Conservation (phyloP, 30 jellyfish, hydroid and myxozoan genomes). For the Rhopilema esculentum region DNA sequence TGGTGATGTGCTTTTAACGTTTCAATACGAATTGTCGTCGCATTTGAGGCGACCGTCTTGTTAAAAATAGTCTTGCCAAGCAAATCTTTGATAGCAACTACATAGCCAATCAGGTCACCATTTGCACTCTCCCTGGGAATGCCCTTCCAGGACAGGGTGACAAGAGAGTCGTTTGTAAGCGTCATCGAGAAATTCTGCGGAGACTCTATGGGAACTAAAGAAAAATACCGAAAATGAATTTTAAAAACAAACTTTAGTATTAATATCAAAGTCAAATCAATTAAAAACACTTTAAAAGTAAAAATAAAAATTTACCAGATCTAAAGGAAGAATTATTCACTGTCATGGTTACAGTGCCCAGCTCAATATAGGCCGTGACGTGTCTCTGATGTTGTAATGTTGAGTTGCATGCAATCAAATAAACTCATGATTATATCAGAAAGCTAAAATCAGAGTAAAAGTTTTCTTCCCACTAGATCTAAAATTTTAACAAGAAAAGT, state of each 20-base stretch:
- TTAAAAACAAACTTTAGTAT: neutral
- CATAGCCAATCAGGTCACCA: slow-evolving; percentile 57
- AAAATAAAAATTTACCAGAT: no score
- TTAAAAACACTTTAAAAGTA: neutral
- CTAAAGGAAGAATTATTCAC: no score
- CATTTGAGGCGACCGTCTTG: slow-evolving; percentile 35
- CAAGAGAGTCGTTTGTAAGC: slow-evolving; percentile 33
- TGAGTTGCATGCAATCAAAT: no score
- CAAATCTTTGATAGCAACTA: slow-evolving; percentile 8
- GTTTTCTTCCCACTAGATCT: no score
- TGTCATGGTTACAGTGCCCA: no score
- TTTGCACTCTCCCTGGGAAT: slow-evolving; percentile 27
- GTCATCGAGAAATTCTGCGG: slow-evolving; percentile 47
- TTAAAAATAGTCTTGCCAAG: slow-evolving; percentile 18
- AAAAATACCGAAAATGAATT: neutral
- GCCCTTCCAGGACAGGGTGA: slow-evolving; percentile 37
- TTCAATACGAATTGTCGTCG: slow-evolving; percentile 1
- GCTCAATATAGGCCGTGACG: no score
- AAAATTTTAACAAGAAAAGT: no score
- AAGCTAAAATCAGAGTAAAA: no score
- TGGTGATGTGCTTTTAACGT: slow-evolving; percentile 25
- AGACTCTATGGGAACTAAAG: slow-evolving; percentile 36
- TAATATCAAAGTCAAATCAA: neutral
- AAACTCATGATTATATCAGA: no score
- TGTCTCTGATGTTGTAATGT: no score